Evolutionary conservation across 2,797 vertebrate species (phyloP).

Genomic region (Melanogrammus aeglefinus): DNA sequence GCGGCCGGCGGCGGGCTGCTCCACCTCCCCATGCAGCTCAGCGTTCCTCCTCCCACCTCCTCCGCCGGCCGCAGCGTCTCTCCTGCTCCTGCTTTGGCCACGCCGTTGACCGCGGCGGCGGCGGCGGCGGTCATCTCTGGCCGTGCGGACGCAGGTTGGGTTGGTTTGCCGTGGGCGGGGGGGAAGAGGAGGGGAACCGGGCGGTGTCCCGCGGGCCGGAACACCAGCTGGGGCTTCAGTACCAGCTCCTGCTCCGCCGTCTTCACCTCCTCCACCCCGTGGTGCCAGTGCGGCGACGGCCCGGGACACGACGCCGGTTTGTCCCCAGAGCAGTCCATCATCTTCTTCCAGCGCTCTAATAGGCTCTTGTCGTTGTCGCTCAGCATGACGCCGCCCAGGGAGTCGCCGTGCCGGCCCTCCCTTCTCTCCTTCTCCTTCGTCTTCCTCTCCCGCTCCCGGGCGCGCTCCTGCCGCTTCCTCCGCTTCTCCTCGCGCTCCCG

Average conservation of each 20-base stretch:
- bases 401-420: conserved; percentile 77
- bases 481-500: conserved; percentile 90
- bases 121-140: conserved; percentile 57
- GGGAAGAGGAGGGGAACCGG: not conserved
- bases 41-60: conserved; percentile 46
- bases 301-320: conserved; percentile 41
- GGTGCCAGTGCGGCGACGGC: not conserved
- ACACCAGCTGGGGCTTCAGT: not conserved
- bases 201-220: not conserved
- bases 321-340: conserved; percentile 78
- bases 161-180: not conserved
- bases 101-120: conserved; percentile 50
- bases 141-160: not conserved
- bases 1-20: conserved; percentile 53
- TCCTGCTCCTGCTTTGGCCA: conserved; percentile 63
- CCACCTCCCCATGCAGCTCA: conserved; percentile 65
- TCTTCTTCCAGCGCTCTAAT: conserved; percentile 88
- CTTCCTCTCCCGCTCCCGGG: conserved; percentile 83
- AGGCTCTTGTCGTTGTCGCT: conserved; percentile 90
- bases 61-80: conserved; percentile 54
- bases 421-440: conserved; percentile 84
- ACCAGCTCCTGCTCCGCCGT: not conserved
- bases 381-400: conserved; percentile 81
- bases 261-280: not conserved
- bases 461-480: conserved; percentile 83